Percentiles rank a stretch among this genome's conserved stretches.
phyloP scores from a whole-genome alignment of 1,140 invertebrate species.

The Drosophila hydei region DNA sequence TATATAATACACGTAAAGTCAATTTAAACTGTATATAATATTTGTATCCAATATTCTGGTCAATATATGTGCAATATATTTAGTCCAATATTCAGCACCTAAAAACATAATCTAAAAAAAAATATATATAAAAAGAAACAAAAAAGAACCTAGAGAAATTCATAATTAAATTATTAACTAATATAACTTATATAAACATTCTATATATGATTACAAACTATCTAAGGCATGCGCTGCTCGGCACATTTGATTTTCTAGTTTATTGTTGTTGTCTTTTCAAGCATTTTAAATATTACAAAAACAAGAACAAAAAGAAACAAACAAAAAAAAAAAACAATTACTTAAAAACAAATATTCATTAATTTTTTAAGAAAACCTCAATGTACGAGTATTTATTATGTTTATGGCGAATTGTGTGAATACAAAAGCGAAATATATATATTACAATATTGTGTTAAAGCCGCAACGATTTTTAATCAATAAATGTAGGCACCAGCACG shows the following conservation, averaged over 20 bases:
- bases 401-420: slow-evolving; percentile 61
- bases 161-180: slow-evolving; percentile 31
- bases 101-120: slow-evolving; percentile 21
- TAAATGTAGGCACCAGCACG: slow-evolving; percentile 13
- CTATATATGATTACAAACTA: slow-evolving; percentile 21
- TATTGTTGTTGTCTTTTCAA: slow-evolving; percentile 68
- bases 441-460: slow-evolving; percentile 78
- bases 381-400: slow-evolving; percentile 53
- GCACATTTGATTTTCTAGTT: slow-evolving; percentile 62
- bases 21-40: slow-evolving; percentile 71
- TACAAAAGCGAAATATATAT: slow-evolving; percentile 55
- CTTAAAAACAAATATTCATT: slow-evolving; percentile 32
- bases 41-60: slow-evolving; percentile 32
- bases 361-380: slow-evolving; percentile 50
- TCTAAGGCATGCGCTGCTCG: slow-evolving; percentile 45
- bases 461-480: slow-evolving; percentile 45
- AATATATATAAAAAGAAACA: slow-evolving; percentile 13
- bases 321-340: slow-evolving; percentile 10
- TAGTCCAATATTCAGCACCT: slow-evolving; percentile 34
- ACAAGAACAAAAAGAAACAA: slow-evolving; percentile 16
- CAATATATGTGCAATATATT: slow-evolving; percentile 58
- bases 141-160: slow-evolving; percentile 60
- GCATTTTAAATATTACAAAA: slow-evolving; percentile 50
- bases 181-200: slow-evolving; percentile 23
- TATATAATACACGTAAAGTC: slow-evolving; percentile 37